Conservation (phyloP, 2,888 invertebrate genomes). For the Orthosia gracilis region DNA sequence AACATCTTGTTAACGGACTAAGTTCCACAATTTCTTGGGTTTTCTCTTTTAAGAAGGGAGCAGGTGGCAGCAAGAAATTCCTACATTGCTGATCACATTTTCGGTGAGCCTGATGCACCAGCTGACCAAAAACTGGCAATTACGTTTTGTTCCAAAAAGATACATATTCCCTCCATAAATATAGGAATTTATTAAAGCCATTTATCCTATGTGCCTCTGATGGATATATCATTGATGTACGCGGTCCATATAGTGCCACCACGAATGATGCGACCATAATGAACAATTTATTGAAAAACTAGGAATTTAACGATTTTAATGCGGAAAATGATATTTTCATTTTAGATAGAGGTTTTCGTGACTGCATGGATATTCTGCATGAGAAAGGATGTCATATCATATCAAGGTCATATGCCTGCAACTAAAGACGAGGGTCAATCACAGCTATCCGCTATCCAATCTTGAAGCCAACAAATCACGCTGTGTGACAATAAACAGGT, state of each 20-base stretch:
- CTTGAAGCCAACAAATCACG: slow-evolving; percentile 20
- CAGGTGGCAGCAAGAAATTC: slow-evolving; percentile 1
- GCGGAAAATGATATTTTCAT: slow-evolving; percentile 12
- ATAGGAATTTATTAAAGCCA: slow-evolving; percentile 27
- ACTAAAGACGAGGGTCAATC: slow-evolving; percentile 21
- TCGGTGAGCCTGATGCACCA: background rate
- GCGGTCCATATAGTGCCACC: slow-evolving; percentile 38
- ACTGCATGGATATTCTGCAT: slow-evolving; percentile 40
- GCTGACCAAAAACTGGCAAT: background rate
- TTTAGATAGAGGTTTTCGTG: slow-evolving; percentile 17
- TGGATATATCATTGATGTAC: slow-evolving; percentile 16
- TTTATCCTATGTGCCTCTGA: slow-evolving; percentile 26
- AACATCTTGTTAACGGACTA: slow-evolving; percentile 20
- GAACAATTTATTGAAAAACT: slow-evolving; percentile 28
- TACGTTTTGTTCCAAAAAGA: slow-evolving; percentile 34
- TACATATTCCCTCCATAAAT: slow-evolving; percentile 3
- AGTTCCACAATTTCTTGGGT: slow-evolving; percentile 34
- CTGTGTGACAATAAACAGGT: slow-evolving; percentile 21
- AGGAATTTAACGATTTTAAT: slow-evolving; percentile 19
- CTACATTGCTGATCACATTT: background rate
- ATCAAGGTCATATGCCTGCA: slow-evolving; percentile 42
- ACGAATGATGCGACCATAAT: slow-evolving; percentile 43
- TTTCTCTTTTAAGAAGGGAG: slow-evolving; percentile 12
- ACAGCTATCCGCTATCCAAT: slow-evolving; percentile 14
- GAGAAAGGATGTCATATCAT: slow-evolving; percentile 31